Conservation (phyloP, 2,797 vertebrate species). For the Chloroceryle amazona region DNA sequence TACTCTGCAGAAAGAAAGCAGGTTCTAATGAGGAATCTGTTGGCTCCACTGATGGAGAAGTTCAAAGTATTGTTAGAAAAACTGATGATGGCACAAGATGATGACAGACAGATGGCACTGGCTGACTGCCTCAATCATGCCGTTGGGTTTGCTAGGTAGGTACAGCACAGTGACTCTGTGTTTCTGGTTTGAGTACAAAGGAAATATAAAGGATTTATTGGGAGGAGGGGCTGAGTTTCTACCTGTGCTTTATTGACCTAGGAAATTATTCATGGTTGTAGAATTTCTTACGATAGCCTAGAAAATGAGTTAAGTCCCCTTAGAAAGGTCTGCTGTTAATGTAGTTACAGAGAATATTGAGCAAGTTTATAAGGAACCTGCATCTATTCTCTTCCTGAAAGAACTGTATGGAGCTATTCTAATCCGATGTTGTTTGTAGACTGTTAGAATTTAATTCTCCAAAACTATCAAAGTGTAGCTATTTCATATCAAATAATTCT, state of each 20-base stretch:
- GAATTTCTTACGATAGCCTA: not conserved
- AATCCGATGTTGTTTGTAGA: not conserved
- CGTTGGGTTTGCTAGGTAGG: constrained; percentile 94
- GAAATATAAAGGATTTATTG: not conserved
- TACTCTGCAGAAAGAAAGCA: constrained; percentile 93
- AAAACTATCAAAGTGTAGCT: not conserved
- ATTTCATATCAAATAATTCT: not conserved
- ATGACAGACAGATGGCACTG: constrained; percentile 90
- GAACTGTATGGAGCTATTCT: not conserved
- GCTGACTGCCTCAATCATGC: constrained; percentile 96
- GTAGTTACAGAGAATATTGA: not conserved
- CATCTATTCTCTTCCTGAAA: not conserved
- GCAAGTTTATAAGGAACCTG: not conserved
- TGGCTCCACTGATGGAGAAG: constrained; percentile 93
- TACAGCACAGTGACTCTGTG: not conserved
- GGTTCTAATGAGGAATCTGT: constrained; percentile 93
- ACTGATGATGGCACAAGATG: constrained; percentile 89
- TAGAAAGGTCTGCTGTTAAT: not conserved
- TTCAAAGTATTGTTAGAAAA: constrained; percentile 93
- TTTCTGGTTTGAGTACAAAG: not conserved
- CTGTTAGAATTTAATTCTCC: not conserved
- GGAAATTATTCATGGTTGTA: not conserved
- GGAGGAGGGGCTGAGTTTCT: not conserved
- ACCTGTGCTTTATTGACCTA: not conserved
- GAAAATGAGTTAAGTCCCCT: not conserved